Evolutionary conservation across 1,140 invertebrate species (phyloP), one percentile per base, ranked within the genome.

Genomic region (Apolygus lucorum): DNA sequence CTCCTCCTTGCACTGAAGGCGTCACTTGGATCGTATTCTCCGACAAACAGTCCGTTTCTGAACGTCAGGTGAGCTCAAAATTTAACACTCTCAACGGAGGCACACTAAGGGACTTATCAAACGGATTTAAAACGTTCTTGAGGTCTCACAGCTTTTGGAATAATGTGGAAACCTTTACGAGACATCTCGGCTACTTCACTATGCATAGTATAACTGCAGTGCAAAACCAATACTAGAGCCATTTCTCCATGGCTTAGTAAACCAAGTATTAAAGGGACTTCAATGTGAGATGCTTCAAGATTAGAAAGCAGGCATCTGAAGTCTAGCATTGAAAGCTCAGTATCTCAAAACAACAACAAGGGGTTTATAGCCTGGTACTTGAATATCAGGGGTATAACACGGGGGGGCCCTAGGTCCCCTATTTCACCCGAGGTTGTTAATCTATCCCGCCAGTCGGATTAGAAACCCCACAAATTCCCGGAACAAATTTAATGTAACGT

Each of bases 11-110:
- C 81, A 90, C 88, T 24, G 97, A 99, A 82, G 93, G 89, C 76
- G 96, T 99, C 67, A 93, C 89, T 42, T 99, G 97, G 96, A 95
- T 98, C 70, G 86, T 99, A 0, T 97, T 98, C 78, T 91, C 95
- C 75, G 86, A 94, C 42, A 90, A 92, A 4, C 87, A 98, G 29
- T 84, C 92, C 81, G 86, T 97, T 1, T 95, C 93, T 0, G 84
- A 88, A 73, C 87, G 92, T 76, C 95, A 98, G 84, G 88, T 96
- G 28, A 68, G 63, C 67, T 68, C 11, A 22, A 1, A 71, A 8
- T 68, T 27, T 42, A 13, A 28, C n/a, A n/a, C n/a, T n/a, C 22
- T 49, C 17, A 49, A 49, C 8, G 17, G 8, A 11, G 17, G 8
- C 34, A 8, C 8, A 49, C 34, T 11, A 17, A 11, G 34, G 34